These are phyloP conservation scores for Pelobates cultripes DNA, from an alignment of 2,797 vertebrate genomes.

Conservation along the genomic window DNA sequence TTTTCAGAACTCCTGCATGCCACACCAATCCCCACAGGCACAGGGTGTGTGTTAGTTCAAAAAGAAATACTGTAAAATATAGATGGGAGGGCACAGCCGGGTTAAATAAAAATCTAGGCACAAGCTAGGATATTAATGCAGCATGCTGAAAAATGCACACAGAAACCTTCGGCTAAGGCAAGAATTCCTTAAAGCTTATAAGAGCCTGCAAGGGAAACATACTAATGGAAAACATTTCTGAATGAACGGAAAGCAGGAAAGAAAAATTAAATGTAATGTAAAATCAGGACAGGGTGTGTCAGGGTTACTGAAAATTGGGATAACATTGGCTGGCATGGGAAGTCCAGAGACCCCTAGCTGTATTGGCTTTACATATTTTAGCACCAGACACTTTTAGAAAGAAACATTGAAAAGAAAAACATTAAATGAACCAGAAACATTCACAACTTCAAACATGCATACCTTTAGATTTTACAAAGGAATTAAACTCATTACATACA, in stretches of 20 bases:
- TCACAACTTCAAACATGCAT: too few relatives aligned
- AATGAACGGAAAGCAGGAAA: slow-evolving; percentile 60
- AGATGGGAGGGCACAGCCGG: neutral
- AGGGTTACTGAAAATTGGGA: slow-evolving; percentile 61
- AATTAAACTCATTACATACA: too few relatives aligned
- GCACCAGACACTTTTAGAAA: neutral
- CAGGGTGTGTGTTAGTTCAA: neutral
- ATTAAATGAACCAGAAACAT: too few relatives aligned
- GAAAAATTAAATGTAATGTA: slow-evolving; percentile 36
- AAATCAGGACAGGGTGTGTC: slow-evolving; percentile 58
- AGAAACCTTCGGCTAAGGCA: slow-evolving; percentile 64
- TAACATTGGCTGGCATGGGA: slow-evolving; percentile 36
- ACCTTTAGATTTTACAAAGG: too few relatives aligned
- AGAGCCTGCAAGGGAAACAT: slow-evolving; percentile 73
- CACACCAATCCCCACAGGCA: slow-evolving; percentile 5
- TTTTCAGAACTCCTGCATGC: neutral
- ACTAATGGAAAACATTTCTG: slow-evolving; percentile 81
- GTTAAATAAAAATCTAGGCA: slow-evolving; percentile 13
- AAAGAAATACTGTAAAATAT: neutral
- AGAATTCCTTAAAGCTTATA: slow-evolving; percentile 67
- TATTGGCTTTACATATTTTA: slow-evolving; percentile 13
- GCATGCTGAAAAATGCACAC: neutral
- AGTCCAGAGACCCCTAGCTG: slow-evolving; percentile 22
- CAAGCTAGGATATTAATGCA: neutral
- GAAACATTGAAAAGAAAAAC: neutral